Conservation (phyloP, 2,113 vertebrate species). For the Balaeniceps rex region DNA sequence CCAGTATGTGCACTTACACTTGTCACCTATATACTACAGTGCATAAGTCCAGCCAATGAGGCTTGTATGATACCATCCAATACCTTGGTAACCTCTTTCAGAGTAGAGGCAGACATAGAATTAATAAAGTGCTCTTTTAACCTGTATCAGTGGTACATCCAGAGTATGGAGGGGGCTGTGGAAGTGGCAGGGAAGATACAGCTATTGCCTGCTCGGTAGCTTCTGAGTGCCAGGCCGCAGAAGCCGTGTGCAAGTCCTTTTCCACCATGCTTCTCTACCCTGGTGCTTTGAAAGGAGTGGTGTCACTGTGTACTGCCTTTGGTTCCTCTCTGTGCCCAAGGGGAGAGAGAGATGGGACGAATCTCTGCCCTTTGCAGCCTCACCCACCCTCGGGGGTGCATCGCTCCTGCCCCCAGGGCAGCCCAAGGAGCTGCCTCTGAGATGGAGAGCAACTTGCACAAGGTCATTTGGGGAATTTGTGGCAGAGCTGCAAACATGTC, state of each 20-base stretch:
- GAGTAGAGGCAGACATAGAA: neutral
- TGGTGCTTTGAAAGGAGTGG: neutral
- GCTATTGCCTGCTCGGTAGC: neutral
- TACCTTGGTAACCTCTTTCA: neutral
- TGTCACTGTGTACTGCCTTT: neutral
- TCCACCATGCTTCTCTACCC: fast-evolving
- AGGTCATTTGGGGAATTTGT: neutral
- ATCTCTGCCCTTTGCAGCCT: neutral
- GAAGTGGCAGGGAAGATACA: neutral
- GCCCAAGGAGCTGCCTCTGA: neutral
- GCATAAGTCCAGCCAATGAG: neutral
- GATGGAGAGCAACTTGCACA: neutral
- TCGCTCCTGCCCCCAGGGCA: neutral
- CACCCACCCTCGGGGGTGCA: neutral
- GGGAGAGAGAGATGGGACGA: neutral
- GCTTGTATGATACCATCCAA: neutral
- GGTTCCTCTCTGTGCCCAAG: no score
- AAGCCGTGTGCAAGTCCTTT: neutral
- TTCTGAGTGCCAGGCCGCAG: neutral
- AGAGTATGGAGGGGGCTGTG: neutral
- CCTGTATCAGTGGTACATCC: neutral
- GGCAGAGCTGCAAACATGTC: neutral
- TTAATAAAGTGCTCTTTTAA: neutral
- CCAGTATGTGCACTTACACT: neutral
- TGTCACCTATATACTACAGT: neutral